Evolutionary conservation across 2,797 vertebrate species (phyloP).

Genomic region (Syncerus caffer): DNA sequence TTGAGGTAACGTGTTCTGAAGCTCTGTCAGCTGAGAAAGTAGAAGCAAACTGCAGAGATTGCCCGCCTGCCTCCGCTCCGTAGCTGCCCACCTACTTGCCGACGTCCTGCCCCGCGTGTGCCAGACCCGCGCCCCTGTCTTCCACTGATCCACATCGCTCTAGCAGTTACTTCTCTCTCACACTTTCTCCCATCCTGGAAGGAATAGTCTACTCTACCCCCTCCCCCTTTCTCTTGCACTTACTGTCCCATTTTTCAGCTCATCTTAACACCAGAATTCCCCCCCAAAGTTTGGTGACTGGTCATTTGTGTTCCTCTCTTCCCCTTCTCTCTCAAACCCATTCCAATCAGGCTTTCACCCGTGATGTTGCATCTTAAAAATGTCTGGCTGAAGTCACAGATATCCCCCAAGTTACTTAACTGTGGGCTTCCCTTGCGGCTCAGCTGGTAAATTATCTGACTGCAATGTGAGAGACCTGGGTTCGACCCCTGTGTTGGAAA

Average conservation of each 20-base stretch:
- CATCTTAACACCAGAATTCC: not conserved
- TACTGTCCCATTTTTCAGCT: not conserved
- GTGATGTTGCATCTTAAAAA: no score
- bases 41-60: not conserved
- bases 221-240: not conserved
- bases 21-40: not conserved
- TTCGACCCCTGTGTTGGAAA: not conserved
- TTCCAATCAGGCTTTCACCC: not conserved
- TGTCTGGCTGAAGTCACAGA: no score
- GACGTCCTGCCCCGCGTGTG: not conserved
- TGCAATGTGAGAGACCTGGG: not conserved
- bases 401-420: not conserved
- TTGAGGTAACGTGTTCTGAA: not conserved
- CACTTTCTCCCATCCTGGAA: not conserved
- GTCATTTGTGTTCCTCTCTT: not conserved
- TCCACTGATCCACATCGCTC: not conserved
- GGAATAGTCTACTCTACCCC: fast-evolving
- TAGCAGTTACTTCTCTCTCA: not conserved
- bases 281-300: not conserved
- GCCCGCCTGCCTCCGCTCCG: fast-evolving
- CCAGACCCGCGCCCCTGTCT: not conserved
- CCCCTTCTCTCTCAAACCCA: not conserved
- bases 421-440: not conserved
- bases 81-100: not conserved
- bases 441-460: not conserved